Evolutionary conservation across 2,113 vertebrate species (phyloP).

Genomic region (Hiodon alosoides): DNA sequence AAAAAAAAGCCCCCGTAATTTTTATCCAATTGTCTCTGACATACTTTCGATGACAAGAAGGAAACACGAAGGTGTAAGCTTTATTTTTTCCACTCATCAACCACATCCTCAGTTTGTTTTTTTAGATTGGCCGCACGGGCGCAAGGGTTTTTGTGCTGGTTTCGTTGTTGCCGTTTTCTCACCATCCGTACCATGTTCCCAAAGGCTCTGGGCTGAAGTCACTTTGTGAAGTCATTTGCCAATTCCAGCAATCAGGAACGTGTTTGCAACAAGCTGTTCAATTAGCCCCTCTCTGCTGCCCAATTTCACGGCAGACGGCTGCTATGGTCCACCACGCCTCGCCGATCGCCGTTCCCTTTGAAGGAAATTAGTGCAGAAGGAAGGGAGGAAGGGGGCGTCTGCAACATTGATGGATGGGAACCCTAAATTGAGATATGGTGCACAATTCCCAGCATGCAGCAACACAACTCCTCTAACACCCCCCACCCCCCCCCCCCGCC

Average conservation of each 20-base stretch:
- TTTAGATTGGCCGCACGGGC: background rate
- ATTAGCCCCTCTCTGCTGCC: background rate
- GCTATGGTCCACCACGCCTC: background rate
- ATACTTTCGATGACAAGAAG: background rate
- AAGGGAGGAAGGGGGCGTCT: background rate
- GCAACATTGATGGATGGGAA: background rate
- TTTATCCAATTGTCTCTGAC: background rate
- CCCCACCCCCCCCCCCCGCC: too few species aligned
- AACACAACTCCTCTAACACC: too few species aligned
- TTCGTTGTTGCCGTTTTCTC: slow-evolving; percentile 11
- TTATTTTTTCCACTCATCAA: slow-evolving; percentile 12
- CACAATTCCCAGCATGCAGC: too few species aligned
- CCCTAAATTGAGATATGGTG: background rate
- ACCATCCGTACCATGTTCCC: too few species aligned
- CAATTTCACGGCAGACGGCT: background rate
- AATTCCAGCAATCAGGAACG: too few species aligned
- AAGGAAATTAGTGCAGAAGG: background rate
- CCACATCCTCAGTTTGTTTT: slow-evolving; percentile 27
- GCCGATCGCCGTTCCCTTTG: background rate
- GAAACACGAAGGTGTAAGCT: slow-evolving; percentile 19
- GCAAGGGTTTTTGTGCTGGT: slow-evolving; percentile 7
- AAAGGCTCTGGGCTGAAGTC: too few species aligned
- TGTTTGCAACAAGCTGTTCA: background rate
- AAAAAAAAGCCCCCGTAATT: background rate
- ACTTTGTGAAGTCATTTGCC: too few species aligned